phyloP scores from a whole-genome alignment of 2,888 invertebrate species.

The Meandrusa payeni region DNA sequence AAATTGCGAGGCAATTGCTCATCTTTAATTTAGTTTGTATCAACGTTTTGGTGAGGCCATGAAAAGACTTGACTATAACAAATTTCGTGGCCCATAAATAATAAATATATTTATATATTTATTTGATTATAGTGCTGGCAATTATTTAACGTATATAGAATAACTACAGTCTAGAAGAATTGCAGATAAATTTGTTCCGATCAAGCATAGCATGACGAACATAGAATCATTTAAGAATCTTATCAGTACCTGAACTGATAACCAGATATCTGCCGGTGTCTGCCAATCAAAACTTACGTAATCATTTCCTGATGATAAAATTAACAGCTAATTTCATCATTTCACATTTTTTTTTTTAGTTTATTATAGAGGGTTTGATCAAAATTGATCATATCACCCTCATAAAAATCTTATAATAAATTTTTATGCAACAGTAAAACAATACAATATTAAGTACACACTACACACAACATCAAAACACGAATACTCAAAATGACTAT shows the following conservation, averaged over 20 bases:
- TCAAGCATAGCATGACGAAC: slow-evolving; percentile 4
- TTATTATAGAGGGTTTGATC: too few species aligned
- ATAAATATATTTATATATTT: slow-evolving; percentile 6
- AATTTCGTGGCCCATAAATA: not conserved
- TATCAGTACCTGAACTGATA: slow-evolving; percentile 18
- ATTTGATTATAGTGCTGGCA: too few species aligned
- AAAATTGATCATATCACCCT: too few species aligned
- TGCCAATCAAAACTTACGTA: slow-evolving; percentile 26
- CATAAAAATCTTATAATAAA: too few species aligned
- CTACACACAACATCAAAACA: too few species aligned
- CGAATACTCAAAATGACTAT: too few species aligned
- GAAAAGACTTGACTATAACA: not conserved
- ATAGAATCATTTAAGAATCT: slow-evolving; percentile 8
- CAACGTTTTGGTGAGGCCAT: not conserved
- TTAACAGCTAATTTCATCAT: not conserved
- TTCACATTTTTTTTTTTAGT: too few species aligned
- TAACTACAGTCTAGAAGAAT: too few species aligned
- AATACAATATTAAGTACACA: too few species aligned
- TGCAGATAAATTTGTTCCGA: slow-evolving; percentile 9
- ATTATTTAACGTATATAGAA: too few species aligned
- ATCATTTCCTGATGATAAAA: slow-evolving; percentile 30
- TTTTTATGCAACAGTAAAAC: too few species aligned
- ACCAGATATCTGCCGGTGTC: slow-evolving; percentile 16
- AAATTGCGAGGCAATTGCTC: slow-evolving; percentile 12
- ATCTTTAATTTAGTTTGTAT: slow-evolving; percentile 10